These are phyloP conservation scores for Zaprionus ghesquierei DNA, from an alignment of 1,140 invertebrate species.

Conservation along the genomic window DNA sequence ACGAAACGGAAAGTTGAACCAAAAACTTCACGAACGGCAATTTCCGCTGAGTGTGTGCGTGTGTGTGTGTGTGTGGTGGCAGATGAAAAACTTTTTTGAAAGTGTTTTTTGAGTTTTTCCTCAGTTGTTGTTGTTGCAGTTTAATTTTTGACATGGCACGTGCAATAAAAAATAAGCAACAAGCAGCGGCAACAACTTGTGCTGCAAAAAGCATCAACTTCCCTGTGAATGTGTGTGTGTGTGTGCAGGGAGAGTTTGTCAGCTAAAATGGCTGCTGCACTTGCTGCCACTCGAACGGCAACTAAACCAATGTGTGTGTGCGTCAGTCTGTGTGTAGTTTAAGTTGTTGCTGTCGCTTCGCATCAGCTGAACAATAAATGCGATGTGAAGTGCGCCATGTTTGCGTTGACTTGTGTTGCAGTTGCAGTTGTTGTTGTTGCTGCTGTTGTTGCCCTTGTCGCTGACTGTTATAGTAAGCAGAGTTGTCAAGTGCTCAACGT, in stretches of 20 bases:
- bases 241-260: background rate
- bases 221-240: background rate
- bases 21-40: slow-evolving; percentile 12
- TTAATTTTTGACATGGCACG: slow-evolving; percentile 12
- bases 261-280: slow-evolving; percentile 15
- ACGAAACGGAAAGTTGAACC: slow-evolving; percentile 16
- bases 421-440: slow-evolving; percentile 1
- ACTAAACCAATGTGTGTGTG: slow-evolving; percentile 15
- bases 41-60: background rate
- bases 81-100: background rate
- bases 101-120: slow-evolving; percentile 4
- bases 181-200: background rate
- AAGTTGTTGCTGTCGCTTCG: slow-evolving; percentile 3
- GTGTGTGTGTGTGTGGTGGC: too few relatives aligned
- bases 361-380: slow-evolving; percentile 5
- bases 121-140: background rate
- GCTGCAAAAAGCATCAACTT: background rate
- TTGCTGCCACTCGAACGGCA: background rate
- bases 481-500: slow-evolving; percentile 21
- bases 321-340: background rate
- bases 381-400: slow-evolving; percentile 8
- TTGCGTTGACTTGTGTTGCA: background rate
- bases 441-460: background rate
- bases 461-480: background rate
- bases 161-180: slow-evolving; percentile 11